These are phyloP conservation scores for Bos javanicus DNA, from an alignment of 2,113 vertebrate genomes.

Conservation along the genomic window DNA sequence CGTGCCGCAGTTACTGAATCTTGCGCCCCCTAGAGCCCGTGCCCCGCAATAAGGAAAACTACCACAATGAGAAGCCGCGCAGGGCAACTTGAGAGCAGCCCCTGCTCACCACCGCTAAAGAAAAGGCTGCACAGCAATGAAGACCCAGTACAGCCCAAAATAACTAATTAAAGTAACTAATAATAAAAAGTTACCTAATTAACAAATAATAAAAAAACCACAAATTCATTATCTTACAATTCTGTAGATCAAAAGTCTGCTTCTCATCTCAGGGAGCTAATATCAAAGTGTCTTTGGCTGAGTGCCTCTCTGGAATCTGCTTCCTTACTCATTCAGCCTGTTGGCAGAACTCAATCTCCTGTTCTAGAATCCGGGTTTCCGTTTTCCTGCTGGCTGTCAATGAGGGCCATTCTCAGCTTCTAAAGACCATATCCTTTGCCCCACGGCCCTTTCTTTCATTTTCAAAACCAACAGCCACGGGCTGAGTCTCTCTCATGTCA, in stretches of 20 bases:
- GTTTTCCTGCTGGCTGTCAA: not conserved
- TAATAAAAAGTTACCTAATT: not conserved
- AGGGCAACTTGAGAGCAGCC: not conserved
- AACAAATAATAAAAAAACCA: not conserved
- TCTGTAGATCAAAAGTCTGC: not conserved
- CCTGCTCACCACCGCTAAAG: not conserved
- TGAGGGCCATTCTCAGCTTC: not conserved
- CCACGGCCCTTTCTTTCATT: not conserved
- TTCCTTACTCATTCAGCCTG: not conserved
- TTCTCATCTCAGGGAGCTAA: not conserved
- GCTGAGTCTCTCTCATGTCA: not conserved
- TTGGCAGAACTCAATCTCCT: not conserved
- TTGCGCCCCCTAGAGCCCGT: not conserved
- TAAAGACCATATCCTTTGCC: not conserved
- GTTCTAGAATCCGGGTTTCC: not conserved
- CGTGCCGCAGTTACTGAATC: not conserved
- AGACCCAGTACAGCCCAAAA: not conserved
- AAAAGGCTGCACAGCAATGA: not conserved
- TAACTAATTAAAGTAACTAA: not conserved
- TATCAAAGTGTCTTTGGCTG: not conserved
- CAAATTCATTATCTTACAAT: not conserved
- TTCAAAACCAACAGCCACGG: not conserved
- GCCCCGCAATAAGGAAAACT: not conserved
- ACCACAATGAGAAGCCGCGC: not conserved
- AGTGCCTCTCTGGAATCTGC: not conserved